Evolutionary conservation across 2,888 invertebrate genomes (phyloP), one percentile per base, ranked within the genome.

Genomic region (Drosophila anomelani): DNA sequence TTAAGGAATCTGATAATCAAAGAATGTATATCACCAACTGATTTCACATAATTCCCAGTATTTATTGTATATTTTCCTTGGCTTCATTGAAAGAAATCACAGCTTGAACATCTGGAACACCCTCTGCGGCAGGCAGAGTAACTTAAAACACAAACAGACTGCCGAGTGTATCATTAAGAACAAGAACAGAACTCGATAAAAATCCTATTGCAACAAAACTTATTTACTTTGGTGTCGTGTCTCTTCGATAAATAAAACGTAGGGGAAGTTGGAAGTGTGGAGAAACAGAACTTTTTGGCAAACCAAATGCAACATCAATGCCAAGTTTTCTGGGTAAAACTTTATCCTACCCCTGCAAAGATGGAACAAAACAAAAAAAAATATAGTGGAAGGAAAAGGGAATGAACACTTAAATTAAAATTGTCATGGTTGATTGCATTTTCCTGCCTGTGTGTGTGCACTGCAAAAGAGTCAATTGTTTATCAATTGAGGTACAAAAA

Each of bases 351-450:
- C 34, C 32, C 39, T 13, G 54, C 61, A 44, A 9, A 41, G 49
- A 20, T 17, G 17, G 13, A 49, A 32, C 20, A 20, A 43, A 38
- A 34, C 26, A 36, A 20, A 43, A 9, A n/a, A n/a, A 17, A n/a
- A 41, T 39, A 36, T 29, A 55, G 6, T 23, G 7, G 4, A 15
- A n/a, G n/a, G 13, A 41, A n/a, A 20, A 20, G 49, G 23, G 15
- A 23, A 39, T 38, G 39, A 61, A 67, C 59, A 56, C 63, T 77
- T 75, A 49, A 63, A 68, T 67, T 46, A 53, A 78, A 70, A 63
- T 76, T 54, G 66, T 84, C 71, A 76, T 80, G 88, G 73, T 76
- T 85, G 82, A 81, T 85, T 87, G 88, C 86, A 76, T 67, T 85
- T 80, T 57, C 29, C 55, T 80, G 76, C 53, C 20, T 49, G 26